A percentile compares a stretch with the other conserved stretches of the same genome.
phyloP scores from a whole-genome alignment of 2,113 vertebrate genomes.

The Cygnus buccinator region DNA sequence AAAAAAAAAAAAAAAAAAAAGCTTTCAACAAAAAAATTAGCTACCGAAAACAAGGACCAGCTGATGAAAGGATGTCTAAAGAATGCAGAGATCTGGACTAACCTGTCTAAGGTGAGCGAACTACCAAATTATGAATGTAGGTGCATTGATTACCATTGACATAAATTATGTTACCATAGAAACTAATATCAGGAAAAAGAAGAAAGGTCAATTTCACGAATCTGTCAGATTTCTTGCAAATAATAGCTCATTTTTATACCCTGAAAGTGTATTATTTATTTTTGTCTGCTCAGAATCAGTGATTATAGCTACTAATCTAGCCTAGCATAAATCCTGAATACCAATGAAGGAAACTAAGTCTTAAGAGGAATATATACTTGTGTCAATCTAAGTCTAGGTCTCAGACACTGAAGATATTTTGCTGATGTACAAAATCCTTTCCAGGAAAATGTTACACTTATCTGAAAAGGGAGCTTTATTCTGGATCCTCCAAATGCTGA shows the following conservation, averaged over 20 bases:
- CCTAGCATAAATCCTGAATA: not conserved
- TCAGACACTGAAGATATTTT: not conserved
- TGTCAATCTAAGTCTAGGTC: not conserved
- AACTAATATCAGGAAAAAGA: not conserved
- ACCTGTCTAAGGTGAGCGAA: not conserved
- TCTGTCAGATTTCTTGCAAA: not conserved
- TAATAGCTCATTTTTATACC: not conserved
- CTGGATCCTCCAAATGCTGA: not conserved
- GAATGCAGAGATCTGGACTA: not conserved
- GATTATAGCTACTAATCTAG: not conserved
- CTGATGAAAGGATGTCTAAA: not conserved
- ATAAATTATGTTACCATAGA: not conserved
- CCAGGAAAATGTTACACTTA: not conserved
- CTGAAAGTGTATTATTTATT: not conserved
- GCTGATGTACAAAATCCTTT: not conserved
- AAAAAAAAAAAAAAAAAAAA: not conserved
- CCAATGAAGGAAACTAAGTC: not conserved
- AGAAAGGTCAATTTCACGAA: not conserved
- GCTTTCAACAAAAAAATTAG: not conserved
- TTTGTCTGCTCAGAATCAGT: not conserved
- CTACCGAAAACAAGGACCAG: not conserved
- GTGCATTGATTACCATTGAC: not conserved
- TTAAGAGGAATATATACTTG: not conserved
- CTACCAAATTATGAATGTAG: not conserved
- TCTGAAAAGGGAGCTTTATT: not conserved